Evolutionary conservation across 2,888 invertebrate species (phyloP).

Genomic region (Heteropelma amictum): DNA sequence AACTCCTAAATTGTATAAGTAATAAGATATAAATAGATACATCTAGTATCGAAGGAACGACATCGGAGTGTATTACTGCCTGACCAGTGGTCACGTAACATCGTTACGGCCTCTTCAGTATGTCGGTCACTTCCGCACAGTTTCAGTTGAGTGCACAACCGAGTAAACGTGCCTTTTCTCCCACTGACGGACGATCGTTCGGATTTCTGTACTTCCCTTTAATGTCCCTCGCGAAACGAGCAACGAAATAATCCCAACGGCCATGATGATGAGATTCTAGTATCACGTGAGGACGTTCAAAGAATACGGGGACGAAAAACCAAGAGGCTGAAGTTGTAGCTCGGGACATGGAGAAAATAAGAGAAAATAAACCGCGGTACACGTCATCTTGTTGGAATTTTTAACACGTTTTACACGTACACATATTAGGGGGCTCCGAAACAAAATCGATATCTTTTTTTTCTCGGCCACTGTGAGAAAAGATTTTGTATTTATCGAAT

Average conservation of each 20-base stretch:
- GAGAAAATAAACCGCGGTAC: too few relatives aligned
- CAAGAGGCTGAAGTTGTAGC: too few relatives aligned
- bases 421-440: too few relatives aligned
- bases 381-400: too few relatives aligned
- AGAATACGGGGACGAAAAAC: background rate
- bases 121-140: conserved; percentile 11
- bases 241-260: background rate
- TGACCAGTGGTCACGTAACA: conserved; percentile 42
- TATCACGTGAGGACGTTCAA: conserved; percentile 4
- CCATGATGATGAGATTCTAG: conserved; percentile 14
- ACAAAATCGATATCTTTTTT: too few relatives aligned
- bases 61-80: background rate
- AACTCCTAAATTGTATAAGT: background rate
- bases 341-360: background rate
- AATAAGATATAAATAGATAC: background rate
- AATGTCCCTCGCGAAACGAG: conserved; percentile 15
- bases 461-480: too few relatives aligned
- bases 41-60: background rate
- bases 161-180: conserved; percentile 12
- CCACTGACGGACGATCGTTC: conserved; percentile 11
- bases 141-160: background rate
- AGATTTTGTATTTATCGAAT: too few relatives aligned
- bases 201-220: background rate
- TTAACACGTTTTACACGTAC: too few relatives aligned
- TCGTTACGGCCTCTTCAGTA: conserved; percentile 30